Evolutionary conservation across 2,797 vertebrate genomes (phyloP).

Genomic region (Limosa lapponica): DNA sequence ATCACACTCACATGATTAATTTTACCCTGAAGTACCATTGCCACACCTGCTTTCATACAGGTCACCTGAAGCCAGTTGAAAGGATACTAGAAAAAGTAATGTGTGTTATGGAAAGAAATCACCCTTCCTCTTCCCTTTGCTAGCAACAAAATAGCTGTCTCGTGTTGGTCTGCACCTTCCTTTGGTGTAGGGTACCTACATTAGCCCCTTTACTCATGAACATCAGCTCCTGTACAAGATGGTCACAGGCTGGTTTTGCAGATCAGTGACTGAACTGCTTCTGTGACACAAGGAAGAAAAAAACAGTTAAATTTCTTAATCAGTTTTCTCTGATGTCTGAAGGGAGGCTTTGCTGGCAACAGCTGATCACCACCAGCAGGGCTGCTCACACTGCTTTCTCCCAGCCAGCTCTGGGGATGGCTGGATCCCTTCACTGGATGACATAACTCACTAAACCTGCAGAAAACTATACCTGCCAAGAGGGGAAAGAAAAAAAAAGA

Average conservation of each 20-base stretch:
- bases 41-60: neutral
- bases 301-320: neutral
- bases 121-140: neutral
- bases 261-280: neutral
- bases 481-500: neutral
- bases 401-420: neutral
- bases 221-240: neutral
- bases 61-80: neutral
- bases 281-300: neutral
- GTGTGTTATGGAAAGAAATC: neutral
- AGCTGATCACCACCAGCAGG: neutral
- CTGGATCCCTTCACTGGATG: neutral
- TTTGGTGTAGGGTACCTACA: neutral
- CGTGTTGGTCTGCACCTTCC: accelerated
- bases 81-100: neutral
- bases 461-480: neutral
- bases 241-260: neutral
- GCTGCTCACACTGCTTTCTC: neutral
- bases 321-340: neutral
- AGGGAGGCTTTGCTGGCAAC: neutral
- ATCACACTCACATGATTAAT: neutral
- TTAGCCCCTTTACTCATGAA: neutral
- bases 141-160: neutral
- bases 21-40: neutral
- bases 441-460: neutral